Evolutionary conservation across 2,797 vertebrate species (phyloP).

Genomic region (Craterocephalus amniculus): DNA sequence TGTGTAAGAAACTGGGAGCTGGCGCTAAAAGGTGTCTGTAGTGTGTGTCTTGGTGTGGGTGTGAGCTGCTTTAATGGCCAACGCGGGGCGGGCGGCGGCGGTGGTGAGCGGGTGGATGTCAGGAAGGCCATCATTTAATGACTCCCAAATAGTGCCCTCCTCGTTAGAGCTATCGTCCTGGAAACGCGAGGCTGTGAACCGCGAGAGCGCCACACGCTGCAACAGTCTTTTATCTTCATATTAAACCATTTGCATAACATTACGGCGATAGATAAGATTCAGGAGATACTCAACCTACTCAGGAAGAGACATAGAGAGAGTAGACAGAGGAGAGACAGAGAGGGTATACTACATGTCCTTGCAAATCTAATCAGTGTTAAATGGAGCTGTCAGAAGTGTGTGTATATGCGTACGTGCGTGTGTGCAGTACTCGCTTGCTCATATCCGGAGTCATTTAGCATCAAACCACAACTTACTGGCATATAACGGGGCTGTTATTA

Average conservation of each 20-base stretch:
- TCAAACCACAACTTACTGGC: slow-evolving; percentile 59
- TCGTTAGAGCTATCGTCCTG: slow-evolving; percentile 84
- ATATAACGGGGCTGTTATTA: slow-evolving; percentile 71
- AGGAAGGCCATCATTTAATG: slow-evolving; percentile 86
- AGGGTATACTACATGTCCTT: slow-evolving; percentile 83
- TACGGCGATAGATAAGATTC: slow-evolving; percentile 75
- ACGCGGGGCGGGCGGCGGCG: slow-evolving; percentile 70
- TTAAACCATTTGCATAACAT: slow-evolving; percentile 89
- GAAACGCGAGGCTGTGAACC: slow-evolving; percentile 85
- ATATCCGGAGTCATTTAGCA: slow-evolving; percentile 77
- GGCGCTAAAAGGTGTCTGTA: slow-evolving; percentile 82
- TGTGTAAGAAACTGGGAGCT: slow-evolving; percentile 86
- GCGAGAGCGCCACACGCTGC: slow-evolving; percentile 77
- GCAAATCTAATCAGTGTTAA: slow-evolving; percentile 87
- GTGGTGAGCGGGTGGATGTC: slow-evolving; percentile 80
- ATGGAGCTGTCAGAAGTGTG: slow-evolving; percentile 77
- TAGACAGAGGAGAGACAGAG: slow-evolving; percentile 58
- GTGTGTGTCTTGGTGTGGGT: slow-evolving; percentile 80
- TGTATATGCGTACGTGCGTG: slow-evolving; percentile 42
- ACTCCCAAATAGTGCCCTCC: slow-evolving; percentile 86
- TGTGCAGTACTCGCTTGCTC: slow-evolving; percentile 52
- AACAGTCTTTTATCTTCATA: slow-evolving; percentile 87
- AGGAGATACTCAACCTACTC: slow-evolving; percentile 80
- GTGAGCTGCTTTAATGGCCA: slow-evolving; percentile 84
- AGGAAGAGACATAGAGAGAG: slow-evolving; percentile 59